These are phyloP conservation scores for Phycodurus eques DNA, from an alignment of 2,113 vertebrate species.

Conservation along the genomic window DNA sequence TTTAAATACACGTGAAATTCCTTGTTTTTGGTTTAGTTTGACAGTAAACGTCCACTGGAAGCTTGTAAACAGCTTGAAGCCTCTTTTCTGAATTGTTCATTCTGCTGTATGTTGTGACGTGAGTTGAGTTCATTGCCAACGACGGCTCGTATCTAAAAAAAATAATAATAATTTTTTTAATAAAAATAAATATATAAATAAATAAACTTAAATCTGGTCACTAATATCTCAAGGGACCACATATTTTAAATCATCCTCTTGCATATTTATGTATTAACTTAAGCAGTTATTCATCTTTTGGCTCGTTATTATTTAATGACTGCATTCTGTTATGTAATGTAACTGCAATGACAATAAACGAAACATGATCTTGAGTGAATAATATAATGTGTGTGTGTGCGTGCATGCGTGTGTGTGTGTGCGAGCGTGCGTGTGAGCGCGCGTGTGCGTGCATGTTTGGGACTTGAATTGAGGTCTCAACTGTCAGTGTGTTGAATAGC, in stretches of 20 bases:
- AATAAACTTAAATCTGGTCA: too few relatives aligned
- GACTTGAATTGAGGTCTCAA: not conserved
- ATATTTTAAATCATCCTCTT: not conserved
- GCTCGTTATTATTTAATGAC: not conserved
- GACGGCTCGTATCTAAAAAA: too few relatives aligned
- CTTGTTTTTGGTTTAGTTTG: too few relatives aligned
- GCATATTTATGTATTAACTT: not conserved
- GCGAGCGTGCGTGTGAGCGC: not conserved
- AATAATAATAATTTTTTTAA: too few relatives aligned
- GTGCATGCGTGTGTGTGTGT: not conserved
- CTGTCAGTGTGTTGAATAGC: constrained; percentile 6
- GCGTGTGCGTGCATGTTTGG: not conserved
- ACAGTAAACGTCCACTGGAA: too few relatives aligned
- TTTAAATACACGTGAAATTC: too few relatives aligned
- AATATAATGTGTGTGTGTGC: not conserved
- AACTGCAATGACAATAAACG: constrained; percentile 5
- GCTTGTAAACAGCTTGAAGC: too few relatives aligned
- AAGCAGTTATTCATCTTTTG: not conserved
- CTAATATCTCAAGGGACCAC: not conserved
- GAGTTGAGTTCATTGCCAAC: too few relatives aligned
- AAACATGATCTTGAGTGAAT: constrained; percentile 5
- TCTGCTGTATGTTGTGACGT: too few relatives aligned
- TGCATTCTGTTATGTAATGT: not conserved
- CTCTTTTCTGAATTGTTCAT: too few relatives aligned
- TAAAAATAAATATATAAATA: too few relatives aligned